Percentiles rank a stretch among this genome's conserved stretches.
Conservation (phyloP, 2,113 vertebrate genomes). For the Hypocryptadius cinnamomeus region DNA sequence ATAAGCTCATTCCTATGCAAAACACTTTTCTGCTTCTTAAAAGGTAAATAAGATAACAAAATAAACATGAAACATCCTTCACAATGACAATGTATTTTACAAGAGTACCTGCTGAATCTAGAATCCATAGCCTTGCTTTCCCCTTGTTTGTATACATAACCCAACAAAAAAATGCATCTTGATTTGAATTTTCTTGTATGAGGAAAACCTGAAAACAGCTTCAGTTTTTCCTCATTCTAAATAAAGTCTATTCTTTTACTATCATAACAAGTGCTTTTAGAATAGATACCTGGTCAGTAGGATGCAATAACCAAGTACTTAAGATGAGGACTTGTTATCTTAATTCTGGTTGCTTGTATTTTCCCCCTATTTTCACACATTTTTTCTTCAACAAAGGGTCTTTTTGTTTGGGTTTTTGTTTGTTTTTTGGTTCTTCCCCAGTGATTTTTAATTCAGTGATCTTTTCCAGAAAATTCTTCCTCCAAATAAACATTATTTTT, state of each 20-base stretch:
- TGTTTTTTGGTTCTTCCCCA: not conserved
- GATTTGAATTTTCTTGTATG: not conserved
- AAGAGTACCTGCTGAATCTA: not conserved
- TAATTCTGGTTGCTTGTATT: not conserved
- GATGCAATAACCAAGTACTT: not conserved
- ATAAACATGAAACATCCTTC: not conserved
- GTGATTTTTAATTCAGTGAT: not conserved
- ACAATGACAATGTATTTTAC: rapidly evolving
- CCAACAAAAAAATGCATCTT: not conserved
- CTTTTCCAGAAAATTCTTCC: not conserved
- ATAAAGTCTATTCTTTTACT: not conserved
- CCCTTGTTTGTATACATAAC: not conserved
- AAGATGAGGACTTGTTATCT: not conserved
- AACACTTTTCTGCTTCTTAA: not conserved
- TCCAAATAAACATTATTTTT: not conserved
- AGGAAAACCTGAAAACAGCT: not conserved
- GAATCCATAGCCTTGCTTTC: not conserved
- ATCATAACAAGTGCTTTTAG: not conserved
- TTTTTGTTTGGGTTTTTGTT: not conserved
- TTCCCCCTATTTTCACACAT: not conserved
- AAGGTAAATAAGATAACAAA: not conserved
- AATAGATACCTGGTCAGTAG: not conserved
- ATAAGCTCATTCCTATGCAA: not conserved
- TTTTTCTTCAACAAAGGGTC: not conserved
- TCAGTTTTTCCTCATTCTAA: not conserved